Base-by-base conservation (phyloP, 2,888 invertebrate species). In the Luperina nickerlii region DNA sequence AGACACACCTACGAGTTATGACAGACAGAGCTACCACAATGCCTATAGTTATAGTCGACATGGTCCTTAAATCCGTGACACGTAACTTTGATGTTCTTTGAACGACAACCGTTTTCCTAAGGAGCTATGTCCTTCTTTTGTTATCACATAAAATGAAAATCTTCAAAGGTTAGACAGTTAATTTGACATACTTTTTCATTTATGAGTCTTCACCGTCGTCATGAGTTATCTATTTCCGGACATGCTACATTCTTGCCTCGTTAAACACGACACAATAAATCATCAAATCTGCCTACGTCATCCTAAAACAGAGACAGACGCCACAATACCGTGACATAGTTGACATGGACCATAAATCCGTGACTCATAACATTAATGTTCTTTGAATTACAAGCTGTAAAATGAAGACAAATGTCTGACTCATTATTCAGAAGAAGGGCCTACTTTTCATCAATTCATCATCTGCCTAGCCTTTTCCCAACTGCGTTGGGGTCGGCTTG, bases 331-430 rank as follows among this genome's bases (percentile, higher is more conserved):
- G 48, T 62, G 74, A 51, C 38, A 48, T 9, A 74, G 20, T 9
- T 27, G 51, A 54, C 20, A 71, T 9, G 38, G 20, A 3, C 7
- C 18, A 60, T 45, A 67, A 60, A 48, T 48, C 48, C 20, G 20
- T 66, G 45, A 78, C 38, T 38, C 18, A 7, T 32, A 3, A 57
- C 66, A 27, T 57, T 48, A 8, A 76, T 54, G 27, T 54, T 15
- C 38, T 63, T 20, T n/a, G 51, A 76, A 54, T 62, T 57, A 76
- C 27, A 24, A 54, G n/a, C 45, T 54, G 15, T 66, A n/a, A 63
- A 57, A 67, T 74, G 60, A 78, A 84, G 24, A 68, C 38, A n/a
- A 78, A 78, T 48, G 32, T 32, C 54, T 70, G 42, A 15, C 4
- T n/a, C 0, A 8, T 67, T 67, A n/a, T 13, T 63, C 18, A 11